Conservation (phyloP, 2,113 vertebrate genomes). For the Nothobranchius furzeri region DNA sequence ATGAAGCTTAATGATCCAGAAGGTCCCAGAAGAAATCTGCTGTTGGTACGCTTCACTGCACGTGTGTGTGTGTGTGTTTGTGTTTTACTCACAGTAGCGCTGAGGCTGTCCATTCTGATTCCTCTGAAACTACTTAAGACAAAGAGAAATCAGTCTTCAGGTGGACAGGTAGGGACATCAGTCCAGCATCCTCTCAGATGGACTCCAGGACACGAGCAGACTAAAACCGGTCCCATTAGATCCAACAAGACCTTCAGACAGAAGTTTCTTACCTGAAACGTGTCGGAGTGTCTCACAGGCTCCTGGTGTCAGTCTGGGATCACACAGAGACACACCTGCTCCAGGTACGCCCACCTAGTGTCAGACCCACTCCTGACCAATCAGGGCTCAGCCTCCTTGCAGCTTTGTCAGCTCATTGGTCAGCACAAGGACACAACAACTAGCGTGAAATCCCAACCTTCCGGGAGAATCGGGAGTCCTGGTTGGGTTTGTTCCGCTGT, state of each 20-base stretch:
- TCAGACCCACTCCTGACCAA: conserved; percentile 33
- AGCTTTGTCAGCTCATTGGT: background rate
- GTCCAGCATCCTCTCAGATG: too few relatives aligned
- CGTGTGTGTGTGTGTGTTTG: too few relatives aligned
- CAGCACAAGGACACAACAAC: background rate
- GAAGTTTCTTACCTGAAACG: conserved; percentile 43
- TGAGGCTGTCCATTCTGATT: conserved; percentile 11
- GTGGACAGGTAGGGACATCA: too few relatives aligned
- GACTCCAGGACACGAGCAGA: too few relatives aligned
- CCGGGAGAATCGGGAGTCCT: conserved; percentile 29
- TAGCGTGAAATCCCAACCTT: conserved; percentile 15
- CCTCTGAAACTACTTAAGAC: too few relatives aligned
- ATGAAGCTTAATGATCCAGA: too few relatives aligned
- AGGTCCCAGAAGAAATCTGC: too few relatives aligned
- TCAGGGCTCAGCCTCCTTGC: background rate
- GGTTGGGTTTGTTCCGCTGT: background rate
- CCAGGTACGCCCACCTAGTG: conserved; percentile 10
- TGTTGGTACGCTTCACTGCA: too few relatives aligned
- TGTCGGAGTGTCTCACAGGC: conserved; percentile 5
- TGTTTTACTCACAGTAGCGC: conserved; percentile 10
- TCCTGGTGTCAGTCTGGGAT: background rate
- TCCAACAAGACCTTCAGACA: too few relatives aligned
- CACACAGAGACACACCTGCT: conserved; percentile 18
- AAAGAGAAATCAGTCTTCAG: too few relatives aligned
- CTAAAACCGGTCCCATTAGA: too few relatives aligned